Evolutionary conservation across 2,888 invertebrate species (phyloP).

Genomic region (Ochlodes sylvanus): DNA sequence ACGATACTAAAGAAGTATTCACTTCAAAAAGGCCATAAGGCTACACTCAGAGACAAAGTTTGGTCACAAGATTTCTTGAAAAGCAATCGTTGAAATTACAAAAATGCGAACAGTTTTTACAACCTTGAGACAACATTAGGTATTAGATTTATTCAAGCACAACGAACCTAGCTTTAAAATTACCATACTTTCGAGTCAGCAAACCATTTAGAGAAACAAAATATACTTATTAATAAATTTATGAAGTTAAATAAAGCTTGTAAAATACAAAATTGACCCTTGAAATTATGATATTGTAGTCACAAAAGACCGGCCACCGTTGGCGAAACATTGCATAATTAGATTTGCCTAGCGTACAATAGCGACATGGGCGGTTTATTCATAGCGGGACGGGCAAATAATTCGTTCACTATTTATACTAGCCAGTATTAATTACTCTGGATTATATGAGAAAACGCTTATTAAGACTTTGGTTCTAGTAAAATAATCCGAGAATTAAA

Average conservation of each 20-base stretch:
- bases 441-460: slow-evolving; percentile 24
- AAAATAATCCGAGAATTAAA: slow-evolving; percentile 5
- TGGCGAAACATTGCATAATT: slow-evolving; percentile 32
- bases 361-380: slow-evolving; percentile 14
- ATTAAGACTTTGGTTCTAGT: slow-evolving; percentile 20
- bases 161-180: no score
- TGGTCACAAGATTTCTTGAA: no score
- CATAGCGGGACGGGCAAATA: slow-evolving; percentile 16
- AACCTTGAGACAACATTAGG: background rate
- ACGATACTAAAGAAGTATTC: no score
- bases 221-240: background rate
- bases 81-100: no score
- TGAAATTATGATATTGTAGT: slow-evolving; percentile 17
- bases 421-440: slow-evolving; percentile 19
- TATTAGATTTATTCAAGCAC: background rate
- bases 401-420: slow-evolving; percentile 21
- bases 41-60: no score
- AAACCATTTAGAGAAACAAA: no score
- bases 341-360: slow-evolving; percentile 26
- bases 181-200: no score
- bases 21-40: no score
- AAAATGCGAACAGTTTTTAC: no score
- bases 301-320: slow-evolving; percentile 14
- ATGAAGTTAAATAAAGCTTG: background rate
- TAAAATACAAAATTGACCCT: slow-evolving; percentile 18